Conservation (phyloP, 1,140 invertebrate species). For the Conus ventricosus region DNA sequence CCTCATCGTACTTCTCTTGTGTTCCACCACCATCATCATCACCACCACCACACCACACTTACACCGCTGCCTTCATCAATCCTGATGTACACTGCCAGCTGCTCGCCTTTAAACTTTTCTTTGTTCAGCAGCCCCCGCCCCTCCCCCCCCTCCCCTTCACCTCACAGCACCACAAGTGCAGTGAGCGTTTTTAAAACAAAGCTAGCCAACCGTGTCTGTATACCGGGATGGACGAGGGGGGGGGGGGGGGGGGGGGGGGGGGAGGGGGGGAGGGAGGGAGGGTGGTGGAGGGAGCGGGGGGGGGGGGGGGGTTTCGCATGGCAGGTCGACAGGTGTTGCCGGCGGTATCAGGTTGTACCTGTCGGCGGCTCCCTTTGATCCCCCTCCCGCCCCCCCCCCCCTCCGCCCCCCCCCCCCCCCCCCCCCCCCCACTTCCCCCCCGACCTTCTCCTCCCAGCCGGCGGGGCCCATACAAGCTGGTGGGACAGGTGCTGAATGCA, state of each 20-base stretch:
- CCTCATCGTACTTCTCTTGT: no score
- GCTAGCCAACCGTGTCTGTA: background rate
- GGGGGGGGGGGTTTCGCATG: background rate
- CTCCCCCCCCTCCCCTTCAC: background rate
- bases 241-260: background rate
- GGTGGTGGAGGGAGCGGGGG: background rate
- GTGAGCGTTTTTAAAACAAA: background rate
- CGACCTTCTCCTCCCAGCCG: background rate
- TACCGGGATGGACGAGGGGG: background rate
- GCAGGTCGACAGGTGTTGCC: background rate
- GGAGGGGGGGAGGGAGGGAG: background rate
- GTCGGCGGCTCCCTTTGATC: background rate
- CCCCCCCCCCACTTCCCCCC: background rate
- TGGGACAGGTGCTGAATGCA: slow-evolving; percentile 2
- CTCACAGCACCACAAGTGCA: background rate
- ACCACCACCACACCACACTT: no score
- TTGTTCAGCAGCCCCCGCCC: background rate
- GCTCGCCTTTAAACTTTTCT: no score
- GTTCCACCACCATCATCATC: no score
- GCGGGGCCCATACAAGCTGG: background rate
- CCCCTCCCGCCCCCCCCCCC: background rate
- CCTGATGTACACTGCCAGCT: no score
- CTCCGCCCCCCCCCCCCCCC: background rate
- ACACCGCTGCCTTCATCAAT: no score
- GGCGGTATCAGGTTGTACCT: background rate